These are phyloP conservation scores for Pagetopsis macropterus DNA, from an alignment of 2,797 vertebrate genomes.

Conservation along the genomic window DNA sequence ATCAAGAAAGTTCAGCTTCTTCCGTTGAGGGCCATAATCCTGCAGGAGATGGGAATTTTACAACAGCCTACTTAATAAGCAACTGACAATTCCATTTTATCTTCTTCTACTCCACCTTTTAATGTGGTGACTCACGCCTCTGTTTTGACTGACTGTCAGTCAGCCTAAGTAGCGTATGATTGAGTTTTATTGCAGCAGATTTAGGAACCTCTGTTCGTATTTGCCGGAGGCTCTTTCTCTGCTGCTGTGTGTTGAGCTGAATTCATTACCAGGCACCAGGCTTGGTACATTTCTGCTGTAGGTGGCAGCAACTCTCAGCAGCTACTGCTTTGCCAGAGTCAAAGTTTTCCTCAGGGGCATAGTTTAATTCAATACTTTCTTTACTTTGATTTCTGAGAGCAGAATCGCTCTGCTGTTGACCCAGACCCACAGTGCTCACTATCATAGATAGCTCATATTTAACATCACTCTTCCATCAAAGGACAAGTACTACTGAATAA, in stretches of 20 bases:
- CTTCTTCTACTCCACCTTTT: constrained; percentile 58
- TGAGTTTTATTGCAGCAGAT: constrained; percentile 75
- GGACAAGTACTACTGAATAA: neutral
- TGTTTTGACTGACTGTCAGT: constrained; percentile 75
- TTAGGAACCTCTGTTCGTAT: constrained; percentile 70
- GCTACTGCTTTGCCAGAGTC: constrained; percentile 47
- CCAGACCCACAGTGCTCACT: constrained; percentile 25
- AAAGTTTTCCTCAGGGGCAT: constrained; percentile 68
- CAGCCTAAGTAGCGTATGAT: constrained; percentile 72
- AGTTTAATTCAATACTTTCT: constrained; percentile 57
- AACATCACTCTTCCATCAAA: constrained; percentile 38
- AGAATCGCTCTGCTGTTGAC: constrained; percentile 60
- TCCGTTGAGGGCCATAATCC: constrained; percentile 39
- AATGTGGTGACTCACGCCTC: constrained; percentile 58
- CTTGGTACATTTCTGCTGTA: constrained; percentile 67
- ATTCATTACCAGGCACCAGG: constrained; percentile 67
- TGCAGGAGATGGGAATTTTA: constrained; percentile 37
- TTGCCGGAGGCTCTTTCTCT: constrained; percentile 72
- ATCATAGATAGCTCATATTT: constrained; percentile 35
- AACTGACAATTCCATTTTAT: constrained; percentile 62
- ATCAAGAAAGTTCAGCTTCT: constrained; percentile 2
- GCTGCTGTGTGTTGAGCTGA: constrained; percentile 58
- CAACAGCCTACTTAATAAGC: constrained; percentile 59
- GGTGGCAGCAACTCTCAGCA: constrained; percentile 75
- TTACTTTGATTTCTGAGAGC: constrained; percentile 62